Percentiles rank a stretch among this genome's conserved stretches.
Conservation (phyloP, 2,113 vertebrate genomes). For the Hystrix brachyura region DNA sequence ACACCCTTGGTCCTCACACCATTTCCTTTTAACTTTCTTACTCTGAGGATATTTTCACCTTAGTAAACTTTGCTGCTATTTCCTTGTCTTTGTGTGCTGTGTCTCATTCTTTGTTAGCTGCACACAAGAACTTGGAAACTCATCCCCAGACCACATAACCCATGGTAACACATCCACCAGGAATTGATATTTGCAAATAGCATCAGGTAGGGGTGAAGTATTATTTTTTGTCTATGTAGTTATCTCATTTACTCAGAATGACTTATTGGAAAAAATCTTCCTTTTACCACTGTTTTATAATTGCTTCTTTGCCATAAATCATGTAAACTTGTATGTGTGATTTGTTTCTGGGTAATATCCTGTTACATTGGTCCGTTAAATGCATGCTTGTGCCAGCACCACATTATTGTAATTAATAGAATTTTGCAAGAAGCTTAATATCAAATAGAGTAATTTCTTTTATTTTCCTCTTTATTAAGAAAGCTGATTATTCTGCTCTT, state of each 20-base stretch:
- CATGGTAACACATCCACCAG: background rate
- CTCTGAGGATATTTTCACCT: background rate
- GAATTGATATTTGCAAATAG: background rate
- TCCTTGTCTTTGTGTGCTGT: background rate
- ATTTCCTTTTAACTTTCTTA: background rate
- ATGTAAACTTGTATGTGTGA: background rate
- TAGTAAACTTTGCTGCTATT: background rate
- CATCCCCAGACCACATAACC: background rate
- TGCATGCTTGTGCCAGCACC: background rate
- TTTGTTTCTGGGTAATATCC: background rate
- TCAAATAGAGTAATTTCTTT: background rate
- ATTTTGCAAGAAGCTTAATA: constrained; percentile 14
- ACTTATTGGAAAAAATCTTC: background rate
- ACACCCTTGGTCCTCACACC: background rate
- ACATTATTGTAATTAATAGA: background rate
- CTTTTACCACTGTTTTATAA: background rate
- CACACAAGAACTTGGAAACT: background rate
- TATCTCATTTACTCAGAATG: background rate
- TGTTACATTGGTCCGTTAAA: background rate
- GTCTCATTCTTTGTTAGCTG: background rate
- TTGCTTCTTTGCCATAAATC: constrained; percentile 8
- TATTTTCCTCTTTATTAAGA: constrained; percentile 6
- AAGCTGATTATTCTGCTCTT: constrained; percentile 13
- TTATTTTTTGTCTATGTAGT: background rate
- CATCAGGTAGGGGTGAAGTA: background rate